Conservation (phyloP, 2,113 vertebrate species). For the Triplophysa rosa region DNA sequence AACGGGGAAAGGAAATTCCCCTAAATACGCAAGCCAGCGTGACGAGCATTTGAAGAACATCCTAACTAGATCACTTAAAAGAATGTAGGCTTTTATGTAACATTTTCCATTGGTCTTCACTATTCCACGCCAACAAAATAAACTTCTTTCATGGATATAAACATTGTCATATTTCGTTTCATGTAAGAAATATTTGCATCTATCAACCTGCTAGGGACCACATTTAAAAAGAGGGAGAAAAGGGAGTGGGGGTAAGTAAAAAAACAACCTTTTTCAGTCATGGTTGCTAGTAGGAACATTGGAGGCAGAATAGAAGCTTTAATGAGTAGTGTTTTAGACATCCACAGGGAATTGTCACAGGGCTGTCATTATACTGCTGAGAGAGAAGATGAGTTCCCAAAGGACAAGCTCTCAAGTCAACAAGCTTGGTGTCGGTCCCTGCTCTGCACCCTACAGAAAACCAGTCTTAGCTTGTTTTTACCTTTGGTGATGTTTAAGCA, state of each 20-base stretch:
- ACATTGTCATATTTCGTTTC: constrained; percentile 48
- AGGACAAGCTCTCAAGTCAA: constrained; percentile 63
- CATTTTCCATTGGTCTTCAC: constrained; percentile 49
- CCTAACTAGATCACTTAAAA: constrained; percentile 22
- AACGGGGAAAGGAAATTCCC: constrained; percentile 23
- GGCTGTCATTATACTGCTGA: constrained; percentile 56
- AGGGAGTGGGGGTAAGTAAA: not conserved
- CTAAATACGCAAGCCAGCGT: constrained; percentile 1
- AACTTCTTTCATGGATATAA: constrained; percentile 46
- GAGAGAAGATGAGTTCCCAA: constrained; percentile 55
- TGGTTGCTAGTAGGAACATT: constrained; percentile 59
- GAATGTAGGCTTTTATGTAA: constrained; percentile 48
- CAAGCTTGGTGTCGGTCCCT: constrained; percentile 56
- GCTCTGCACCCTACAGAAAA: constrained; percentile 16
- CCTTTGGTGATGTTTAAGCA: not conserved
- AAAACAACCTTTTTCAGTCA: constrained; percentile 2
- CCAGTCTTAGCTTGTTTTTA: constrained; percentile 15
- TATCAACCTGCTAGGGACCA: constrained; percentile 29
- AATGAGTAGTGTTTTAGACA: constrained; percentile 64
- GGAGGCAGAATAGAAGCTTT: constrained; percentile 47
- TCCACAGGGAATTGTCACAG: constrained; percentile 52
- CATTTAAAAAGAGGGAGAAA: constrained; percentile 18
- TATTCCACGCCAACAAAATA: constrained; percentile 45
- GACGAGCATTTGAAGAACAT: constrained; percentile 14
- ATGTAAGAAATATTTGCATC: constrained; percentile 31